These are phyloP conservation scores for Oriolus oriolus DNA, from an alignment of 2,113 vertebrate genomes.

Conservation along the genomic window DNA sequence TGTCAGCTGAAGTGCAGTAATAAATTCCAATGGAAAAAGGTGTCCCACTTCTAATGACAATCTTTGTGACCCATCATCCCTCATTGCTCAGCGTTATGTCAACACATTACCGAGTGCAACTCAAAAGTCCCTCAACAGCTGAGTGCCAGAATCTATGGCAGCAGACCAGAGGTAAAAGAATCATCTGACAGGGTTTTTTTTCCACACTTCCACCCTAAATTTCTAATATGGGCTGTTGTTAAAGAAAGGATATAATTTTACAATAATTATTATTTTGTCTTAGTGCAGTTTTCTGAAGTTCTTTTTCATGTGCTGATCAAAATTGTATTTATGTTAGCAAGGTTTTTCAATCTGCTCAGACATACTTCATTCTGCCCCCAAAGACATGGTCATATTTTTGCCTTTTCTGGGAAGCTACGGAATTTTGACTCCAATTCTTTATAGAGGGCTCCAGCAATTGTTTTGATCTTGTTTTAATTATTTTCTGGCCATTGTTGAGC, in stretches of 20 bases:
- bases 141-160: background rate
- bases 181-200: accelerated
- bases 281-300: background rate
- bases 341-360: background rate
- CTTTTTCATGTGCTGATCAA: background rate
- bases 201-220: background rate
- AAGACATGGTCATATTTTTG: background rate
- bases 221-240: background rate
- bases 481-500: conserved; percentile 27
- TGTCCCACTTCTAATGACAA: background rate
- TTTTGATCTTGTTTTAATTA: conserved; percentile 49
- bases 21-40: background rate
- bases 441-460: background rate
- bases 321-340: background rate
- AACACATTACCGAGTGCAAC: background rate
- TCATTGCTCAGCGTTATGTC: background rate
- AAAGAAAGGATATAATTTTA: background rate
- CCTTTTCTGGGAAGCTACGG: background rate
- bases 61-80: background rate
- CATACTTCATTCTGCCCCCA: background rate
- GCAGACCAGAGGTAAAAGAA: background rate
- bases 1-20: background rate
- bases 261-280: background rate
- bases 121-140: background rate
- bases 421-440: conserved; percentile 8